Base-by-base conservation (phyloP, 1,140 invertebrate genomes). In the Achroia grisella region DNA sequence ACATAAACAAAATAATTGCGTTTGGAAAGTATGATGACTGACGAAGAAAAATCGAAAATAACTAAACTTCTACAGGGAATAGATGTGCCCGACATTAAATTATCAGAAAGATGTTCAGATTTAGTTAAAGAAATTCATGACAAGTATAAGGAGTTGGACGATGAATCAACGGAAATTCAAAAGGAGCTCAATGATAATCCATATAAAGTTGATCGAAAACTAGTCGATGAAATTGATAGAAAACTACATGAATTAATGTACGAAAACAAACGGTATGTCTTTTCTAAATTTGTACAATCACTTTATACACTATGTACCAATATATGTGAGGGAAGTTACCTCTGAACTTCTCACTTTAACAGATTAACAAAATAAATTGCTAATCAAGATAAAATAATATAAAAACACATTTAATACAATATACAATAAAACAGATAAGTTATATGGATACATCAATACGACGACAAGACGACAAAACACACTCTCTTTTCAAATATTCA, bases 41-140 rank as follows among this genome's bases (percentile, higher is more conserved):
- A 81, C 17, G 77, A 81, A 34, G 80, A 84, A 10, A 84, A 84
- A 49, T 36, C 39, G 5, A 72, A 73, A 56, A 32, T 81, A 29
- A 32, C 57, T 2, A 84, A 81, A 56, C 59, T 84, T 34, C 52
- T 84, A 5, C 63, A 73, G 48, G 62, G 44, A 8, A n/a, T 81
- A 8, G 75, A 76, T 15, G 62, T 73, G 1, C 61, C 70, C 0
- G 80, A 84, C 43, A 30, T 65, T 0, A 77, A 69, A 45, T 44
- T 81, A 39, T 44, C 75, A 1, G 77, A 80, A 39, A 48, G 67
- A 27, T 72, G 77, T 35, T 53, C 45, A 0, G 50, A 47, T 0
- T 11, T 83, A 4, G 51, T 81, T 2, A 71, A 69, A 35, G 60
- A 71, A 3, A 63, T 80, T 36, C 62, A 64, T 1, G 23, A 69